Conservation (phyloP, 1,140 invertebrate species). For the Platorchestia sp. region DNA sequence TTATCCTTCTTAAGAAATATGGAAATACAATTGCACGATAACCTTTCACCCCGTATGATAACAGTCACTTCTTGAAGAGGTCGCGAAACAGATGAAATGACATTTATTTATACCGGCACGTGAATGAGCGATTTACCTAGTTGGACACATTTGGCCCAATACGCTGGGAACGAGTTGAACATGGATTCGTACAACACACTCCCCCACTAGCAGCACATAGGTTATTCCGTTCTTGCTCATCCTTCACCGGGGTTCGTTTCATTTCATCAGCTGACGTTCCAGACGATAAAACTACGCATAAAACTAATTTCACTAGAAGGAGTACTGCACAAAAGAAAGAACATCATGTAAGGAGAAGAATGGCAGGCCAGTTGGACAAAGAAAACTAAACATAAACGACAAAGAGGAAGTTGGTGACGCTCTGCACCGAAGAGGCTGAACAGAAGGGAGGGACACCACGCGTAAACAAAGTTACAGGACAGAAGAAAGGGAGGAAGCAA, state of each 20-base stretch:
- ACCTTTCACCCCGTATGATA: too few species aligned
- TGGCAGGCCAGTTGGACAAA: not conserved
- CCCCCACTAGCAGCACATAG: too few species aligned
- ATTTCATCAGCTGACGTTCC: not conserved
- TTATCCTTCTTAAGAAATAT: too few species aligned
- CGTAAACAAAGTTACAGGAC: not conserved
- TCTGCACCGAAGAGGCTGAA: too few species aligned
- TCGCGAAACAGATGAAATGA: too few species aligned
- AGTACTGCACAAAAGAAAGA: not conserved
- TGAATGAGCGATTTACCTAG: too few species aligned
- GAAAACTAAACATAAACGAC: not conserved
- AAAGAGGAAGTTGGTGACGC: not conserved
- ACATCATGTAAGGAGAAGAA: not conserved
- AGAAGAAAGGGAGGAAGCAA: not conserved
- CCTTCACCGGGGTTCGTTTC: not conserved
- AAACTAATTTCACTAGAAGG: not conserved
- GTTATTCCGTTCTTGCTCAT: not conserved
- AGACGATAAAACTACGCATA: not conserved
- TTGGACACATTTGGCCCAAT: too few species aligned
- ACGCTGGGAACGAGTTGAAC: too few species aligned
- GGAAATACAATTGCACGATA: too few species aligned
- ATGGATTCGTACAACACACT: too few species aligned
- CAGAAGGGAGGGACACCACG: not conserved
- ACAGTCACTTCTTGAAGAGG: too few species aligned
- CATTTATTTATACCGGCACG: too few species aligned